phyloP scores from a whole-genome alignment of 2,113 vertebrate species.

The Neotragus moschatus region DNA sequence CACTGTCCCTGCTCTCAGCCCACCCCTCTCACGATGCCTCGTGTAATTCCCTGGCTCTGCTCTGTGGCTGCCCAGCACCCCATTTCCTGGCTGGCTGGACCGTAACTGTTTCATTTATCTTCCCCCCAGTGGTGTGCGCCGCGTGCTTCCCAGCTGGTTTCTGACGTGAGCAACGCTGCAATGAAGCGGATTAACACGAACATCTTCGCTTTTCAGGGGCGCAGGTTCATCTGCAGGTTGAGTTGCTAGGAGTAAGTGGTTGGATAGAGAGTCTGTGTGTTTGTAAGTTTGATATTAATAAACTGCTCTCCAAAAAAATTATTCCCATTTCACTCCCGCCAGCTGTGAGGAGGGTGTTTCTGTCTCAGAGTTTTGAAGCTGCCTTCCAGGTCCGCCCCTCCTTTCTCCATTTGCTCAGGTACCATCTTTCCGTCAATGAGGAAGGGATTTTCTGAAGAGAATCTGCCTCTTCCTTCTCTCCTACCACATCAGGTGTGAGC shows the following conservation, averaged over 20 bases:
- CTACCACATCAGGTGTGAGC: not conserved
- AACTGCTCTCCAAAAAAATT: not conserved
- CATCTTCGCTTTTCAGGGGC: not conserved
- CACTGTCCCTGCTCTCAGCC: rapidly evolving
- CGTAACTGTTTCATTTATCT: rapidly evolving
- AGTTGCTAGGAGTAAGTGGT: not conserved
- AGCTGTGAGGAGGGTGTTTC: not conserved
- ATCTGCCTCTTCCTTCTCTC: not conserved
- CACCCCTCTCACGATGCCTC: rapidly evolving
- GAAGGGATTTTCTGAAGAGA: not conserved
- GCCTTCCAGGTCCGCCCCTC: not conserved
- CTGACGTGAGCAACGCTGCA: not conserved
- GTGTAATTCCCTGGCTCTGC: not conserved
- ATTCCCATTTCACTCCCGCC: not conserved
- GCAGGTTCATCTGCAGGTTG: not conserved
- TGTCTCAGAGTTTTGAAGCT: not conserved
- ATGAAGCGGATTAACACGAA: rapidly evolving
- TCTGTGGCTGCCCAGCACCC: not conserved
- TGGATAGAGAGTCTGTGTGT: not conserved
- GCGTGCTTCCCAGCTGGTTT: too few species aligned
- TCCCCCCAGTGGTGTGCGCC: not conserved
- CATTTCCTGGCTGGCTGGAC: rapidly evolving
- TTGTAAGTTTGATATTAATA: not conserved
- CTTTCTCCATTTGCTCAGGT: too few species aligned
- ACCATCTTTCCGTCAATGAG: not conserved